Conservation (phyloP, 2,888 invertebrate species). For the Linnaemya vulpina region DNA sequence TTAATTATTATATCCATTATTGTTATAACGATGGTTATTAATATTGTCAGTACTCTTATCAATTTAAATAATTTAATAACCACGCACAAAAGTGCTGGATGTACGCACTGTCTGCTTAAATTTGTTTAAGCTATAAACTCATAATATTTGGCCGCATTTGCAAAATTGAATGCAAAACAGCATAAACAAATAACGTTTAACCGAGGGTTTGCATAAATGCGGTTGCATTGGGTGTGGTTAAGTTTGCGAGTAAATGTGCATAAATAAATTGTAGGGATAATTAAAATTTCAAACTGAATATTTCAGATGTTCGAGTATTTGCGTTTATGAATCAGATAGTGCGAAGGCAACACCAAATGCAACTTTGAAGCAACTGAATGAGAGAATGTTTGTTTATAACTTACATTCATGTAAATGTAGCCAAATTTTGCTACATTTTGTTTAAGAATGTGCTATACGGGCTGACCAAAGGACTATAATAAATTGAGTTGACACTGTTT, state of each 20-base stretch:
- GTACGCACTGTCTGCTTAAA: slow-evolving; percentile 1
- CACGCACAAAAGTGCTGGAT: slow-evolving; percentile 16
- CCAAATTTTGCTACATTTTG: neutral
- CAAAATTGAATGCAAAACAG: slow-evolving; percentile 55
- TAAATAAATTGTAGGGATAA: slow-evolving; percentile 80
- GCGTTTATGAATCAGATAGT: slow-evolving; percentile 50
- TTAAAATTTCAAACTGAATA: slow-evolving; percentile 77
- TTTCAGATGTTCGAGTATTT: slow-evolving; percentile 51
- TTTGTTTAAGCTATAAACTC: slow-evolving; percentile 12
- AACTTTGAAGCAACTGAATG: neutral
- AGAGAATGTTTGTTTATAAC: slow-evolving; percentile 26
- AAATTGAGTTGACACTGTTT: slow-evolving; percentile 18
- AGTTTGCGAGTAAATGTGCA: slow-evolving; percentile 70
- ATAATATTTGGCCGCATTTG: slow-evolving; percentile 63
- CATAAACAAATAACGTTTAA: slow-evolving; percentile 55
- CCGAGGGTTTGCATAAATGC: slow-evolving; percentile 61
- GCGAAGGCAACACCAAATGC: neutral
- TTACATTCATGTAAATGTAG: slow-evolving; percentile 43
- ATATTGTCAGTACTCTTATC: neutral
- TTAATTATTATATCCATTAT: neutral
- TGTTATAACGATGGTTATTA: neutral
- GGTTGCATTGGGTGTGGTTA: slow-evolving; percentile 50
- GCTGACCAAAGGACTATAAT: neutral
- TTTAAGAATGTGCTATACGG: neutral
- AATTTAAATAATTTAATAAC: neutral